Evolutionary conservation across 2,113 vertebrate species (phyloP), one percentile per base, ranked within the genome.

Genomic region (Syrmaticus mikado): DNA sequence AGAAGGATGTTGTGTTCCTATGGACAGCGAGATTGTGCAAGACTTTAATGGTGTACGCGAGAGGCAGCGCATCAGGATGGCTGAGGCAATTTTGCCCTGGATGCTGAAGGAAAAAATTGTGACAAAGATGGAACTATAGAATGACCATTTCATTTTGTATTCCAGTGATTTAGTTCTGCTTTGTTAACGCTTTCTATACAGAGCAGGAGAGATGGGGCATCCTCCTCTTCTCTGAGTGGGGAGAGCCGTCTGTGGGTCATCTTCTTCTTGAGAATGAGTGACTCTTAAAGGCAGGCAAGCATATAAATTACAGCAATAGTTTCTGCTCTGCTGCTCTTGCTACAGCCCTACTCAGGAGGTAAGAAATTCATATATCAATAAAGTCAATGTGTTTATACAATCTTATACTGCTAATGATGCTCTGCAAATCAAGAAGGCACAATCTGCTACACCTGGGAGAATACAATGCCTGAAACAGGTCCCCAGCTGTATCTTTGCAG

Each of bases 1-100:
- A 76, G 67, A 71, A 79, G 25, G 16, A 8, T 71, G 6, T 57
- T 71, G 10, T 0, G 1, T 20, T 64, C 24, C 14, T 40, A 1
- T 30, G 38, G 30, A 43, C 34, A 75, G 40, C n/a, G 82, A 60
- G 36, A 34, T 12, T 67, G 25, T 82, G 10, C 15, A 30, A 55
- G 43, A 60, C 11, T 1, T 60, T 88, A 41, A 34, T 0, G 0
- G 46, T 58, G 67, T n/a, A 22, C n/a, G 0, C 46, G 58, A 73
- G 71, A 48, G 32, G 17, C 19, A 43, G 16, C 34, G 52, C 8
- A 3, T 61, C 24, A 6, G 14, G 18, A 7, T 57, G 41, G 18
- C 80, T 53, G 70, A 40, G 40, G 22, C 27, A 52, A 4, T 71
- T 88, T 62, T 84, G n/a, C 6, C 6, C 9, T 38, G 25, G 13